Percentiles rank a stretch among this genome's conserved stretches.
phyloP scores from a whole-genome alignment of 2,113 vertebrate species.

The Nesoenas mayeri region DNA sequence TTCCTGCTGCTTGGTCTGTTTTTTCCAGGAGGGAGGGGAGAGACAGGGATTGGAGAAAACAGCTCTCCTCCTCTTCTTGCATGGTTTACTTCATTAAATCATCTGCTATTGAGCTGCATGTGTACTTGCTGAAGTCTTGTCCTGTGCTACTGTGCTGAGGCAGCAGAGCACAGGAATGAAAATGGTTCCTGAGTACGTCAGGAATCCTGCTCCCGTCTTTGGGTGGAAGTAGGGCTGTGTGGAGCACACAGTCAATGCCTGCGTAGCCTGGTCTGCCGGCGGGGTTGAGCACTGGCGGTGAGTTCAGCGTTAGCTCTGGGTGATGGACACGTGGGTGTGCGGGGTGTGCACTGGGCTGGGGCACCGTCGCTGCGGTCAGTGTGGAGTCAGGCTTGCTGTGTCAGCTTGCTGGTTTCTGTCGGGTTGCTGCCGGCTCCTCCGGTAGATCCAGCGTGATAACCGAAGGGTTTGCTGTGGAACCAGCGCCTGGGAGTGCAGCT shows the following conservation, averaged over 20 bases:
- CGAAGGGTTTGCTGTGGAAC: rapidly evolving
- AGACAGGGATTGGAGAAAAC: constrained; percentile 25
- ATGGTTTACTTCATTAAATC: neutral
- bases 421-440: rapidly evolving
- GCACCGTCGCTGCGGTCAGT: neutral
- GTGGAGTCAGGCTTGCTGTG: neutral
- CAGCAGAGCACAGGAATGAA: neutral
- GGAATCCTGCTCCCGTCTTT: neutral
- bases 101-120: neutral
- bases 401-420: neutral
- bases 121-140: neutral
- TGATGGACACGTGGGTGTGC: neutral
- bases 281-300: neutral
- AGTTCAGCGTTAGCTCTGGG: neutral
- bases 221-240: neutral
- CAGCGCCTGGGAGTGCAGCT: rapidly evolving
- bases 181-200: neutral
- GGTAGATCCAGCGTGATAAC: rapidly evolving
- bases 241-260: neutral
- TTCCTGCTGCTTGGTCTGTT: neutral
- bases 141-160: neutral
- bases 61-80: constrained; percentile 1
- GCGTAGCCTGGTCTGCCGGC: neutral
- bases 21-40: constrained; percentile 26
- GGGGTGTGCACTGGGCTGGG: neutral